phyloP scores from a whole-genome alignment of 2,888 invertebrate species.

The Teinopalpus imperialis region DNA sequence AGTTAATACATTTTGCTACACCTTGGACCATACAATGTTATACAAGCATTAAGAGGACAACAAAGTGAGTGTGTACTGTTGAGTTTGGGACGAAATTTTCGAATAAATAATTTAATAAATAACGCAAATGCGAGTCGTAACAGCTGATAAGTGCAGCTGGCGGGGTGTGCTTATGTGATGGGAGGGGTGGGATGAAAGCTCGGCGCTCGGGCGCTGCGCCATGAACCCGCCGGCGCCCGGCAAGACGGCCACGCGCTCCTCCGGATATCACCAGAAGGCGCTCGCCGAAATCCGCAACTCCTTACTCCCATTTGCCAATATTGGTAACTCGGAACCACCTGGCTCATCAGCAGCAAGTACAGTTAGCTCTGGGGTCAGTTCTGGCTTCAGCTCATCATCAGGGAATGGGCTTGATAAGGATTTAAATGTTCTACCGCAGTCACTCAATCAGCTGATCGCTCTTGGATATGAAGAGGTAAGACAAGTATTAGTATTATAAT shows the following conservation, averaged over 20 bases:
- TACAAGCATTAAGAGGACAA: constrained; percentile 9
- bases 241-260: constrained; percentile 86
- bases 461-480: constrained; percentile 90
- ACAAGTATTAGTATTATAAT: not conserved
- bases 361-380: constrained; percentile 82
- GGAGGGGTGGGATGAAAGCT: constrained; percentile 79
- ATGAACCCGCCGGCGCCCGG: constrained; percentile 85
- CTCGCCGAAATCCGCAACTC: constrained; percentile 93
- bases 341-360: constrained; percentile 90
- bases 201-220: constrained; percentile 80
- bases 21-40: constrained; percentile 12
- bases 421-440: constrained; percentile 84
- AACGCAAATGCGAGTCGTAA: constrained; percentile 46
- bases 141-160: constrained; percentile 51
- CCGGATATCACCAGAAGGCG: constrained; percentile 93
- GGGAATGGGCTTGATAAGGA: constrained; percentile 84
- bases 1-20: constrained; percentile 2
- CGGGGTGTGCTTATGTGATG: constrained; percentile 66
- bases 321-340: constrained; percentile 81
- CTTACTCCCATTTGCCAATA: constrained; percentile 90
- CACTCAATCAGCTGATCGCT: constrained; percentile 84
- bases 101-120: constrained; percentile 23
- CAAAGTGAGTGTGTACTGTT: constrained; percentile 16
- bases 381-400: constrained; percentile 82
- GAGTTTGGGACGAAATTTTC: constrained; percentile 1